These are phyloP conservation scores for Myotis brandtii DNA, from an alignment of 2,113 vertebrate genomes.

Conservation along the genomic window DNA sequence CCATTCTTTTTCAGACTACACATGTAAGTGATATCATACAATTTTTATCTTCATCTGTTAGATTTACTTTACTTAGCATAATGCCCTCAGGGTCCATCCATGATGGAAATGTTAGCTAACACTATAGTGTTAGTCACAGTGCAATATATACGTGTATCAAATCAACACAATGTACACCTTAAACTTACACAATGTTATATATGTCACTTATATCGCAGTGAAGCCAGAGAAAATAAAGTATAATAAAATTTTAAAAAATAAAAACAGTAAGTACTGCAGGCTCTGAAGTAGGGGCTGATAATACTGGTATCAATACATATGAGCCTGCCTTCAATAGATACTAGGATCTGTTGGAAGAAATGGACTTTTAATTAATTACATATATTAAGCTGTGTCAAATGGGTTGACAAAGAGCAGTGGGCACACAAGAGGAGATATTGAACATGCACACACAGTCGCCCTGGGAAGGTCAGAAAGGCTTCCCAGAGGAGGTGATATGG, in stretches of 20 bases:
- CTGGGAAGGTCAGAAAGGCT: background rate
- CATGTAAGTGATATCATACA: background rate
- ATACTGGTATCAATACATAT: background rate
- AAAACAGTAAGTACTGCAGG: background rate
- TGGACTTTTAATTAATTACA: background rate
- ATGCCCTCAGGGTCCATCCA: background rate
- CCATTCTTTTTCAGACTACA: background rate
- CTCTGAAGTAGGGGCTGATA: background rate
- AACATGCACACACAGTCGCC: background rate
- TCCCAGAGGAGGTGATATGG: background rate
- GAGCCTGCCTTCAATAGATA: background rate
- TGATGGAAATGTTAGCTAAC: background rate
- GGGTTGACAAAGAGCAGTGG: background rate
- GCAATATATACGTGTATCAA: background rate
- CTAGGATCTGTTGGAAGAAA: background rate
- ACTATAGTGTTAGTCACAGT: background rate
- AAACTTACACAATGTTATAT: background rate
- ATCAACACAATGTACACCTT: background rate
- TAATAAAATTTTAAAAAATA: background rate
- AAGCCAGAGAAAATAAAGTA: background rate
- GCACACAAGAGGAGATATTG: background rate
- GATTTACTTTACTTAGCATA: background rate
- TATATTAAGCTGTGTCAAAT: background rate
- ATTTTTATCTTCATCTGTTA: background rate
- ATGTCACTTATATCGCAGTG: background rate